Evolutionary conservation across 2,113 vertebrate genomes (phyloP), one percentile per base, ranked within the genome.

Genomic region (Castor canadensis): DNA sequence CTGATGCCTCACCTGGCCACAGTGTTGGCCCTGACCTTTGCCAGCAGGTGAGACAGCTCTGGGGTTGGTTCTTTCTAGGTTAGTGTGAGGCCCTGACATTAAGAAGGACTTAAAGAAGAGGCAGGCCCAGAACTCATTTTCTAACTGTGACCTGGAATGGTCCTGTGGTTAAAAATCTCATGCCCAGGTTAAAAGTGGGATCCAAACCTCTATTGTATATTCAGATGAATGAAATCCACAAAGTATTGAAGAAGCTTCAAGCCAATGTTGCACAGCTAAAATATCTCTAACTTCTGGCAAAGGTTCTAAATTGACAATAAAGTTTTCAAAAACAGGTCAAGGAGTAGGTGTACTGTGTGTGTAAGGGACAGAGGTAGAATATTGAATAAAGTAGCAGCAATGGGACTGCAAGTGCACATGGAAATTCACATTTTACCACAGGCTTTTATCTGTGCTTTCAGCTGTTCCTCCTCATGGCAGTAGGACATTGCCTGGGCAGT

Each of bases 1-100:
- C 94, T 98, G 87, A 98, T 98, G 98, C 97, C 98, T 64, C 98
- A 97, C 85, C 95, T 98, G 93, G 98, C 97, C 56, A 97, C 97
- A 0, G 93, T 92, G 3, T 89, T 98, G 71, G 97, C 97, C 6
- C 91, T 98, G 62, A 98, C 96, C 90, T 98, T 98, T 22, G 79
- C 94, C 49, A 97, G 97, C 94, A 98, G 98, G 98, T 98, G 96
- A 91, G 93, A 47, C 9, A 45, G 77, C 47, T 40, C 47, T 80
- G 45, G 73, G 84, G 30, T 45, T 69, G 84, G 13, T 45, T 75
- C 47, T 77, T 8, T 40, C 28, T 19, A 35, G 35, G 47, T 13
- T 24, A 79, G 32, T 30, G 45, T 73, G 80, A 67, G 40, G 35
- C 58, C 32, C 64, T 73, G 49, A 43, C 19, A 5, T 76, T 28